A percentile compares a stretch with the other conserved stretches of the same genome.
phyloP scores from a whole-genome alignment of 2,113 vertebrate species.

The Lampris megalopsis region DNA sequence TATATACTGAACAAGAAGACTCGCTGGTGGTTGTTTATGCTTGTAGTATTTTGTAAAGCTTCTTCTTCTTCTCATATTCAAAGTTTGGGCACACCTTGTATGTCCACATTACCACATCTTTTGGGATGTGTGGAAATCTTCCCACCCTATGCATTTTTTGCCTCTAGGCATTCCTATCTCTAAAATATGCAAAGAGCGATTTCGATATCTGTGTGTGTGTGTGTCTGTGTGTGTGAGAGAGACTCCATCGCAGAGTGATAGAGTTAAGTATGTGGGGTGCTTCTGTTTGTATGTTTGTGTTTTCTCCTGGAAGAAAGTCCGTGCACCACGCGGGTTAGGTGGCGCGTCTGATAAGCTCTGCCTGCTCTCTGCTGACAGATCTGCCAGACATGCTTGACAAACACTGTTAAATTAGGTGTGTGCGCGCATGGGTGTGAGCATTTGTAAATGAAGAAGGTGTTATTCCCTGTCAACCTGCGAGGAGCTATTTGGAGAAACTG shows the following conservation, averaged over 20 bases:
- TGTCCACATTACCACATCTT: constrained; percentile 46
- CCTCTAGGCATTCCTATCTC: constrained; percentile 15
- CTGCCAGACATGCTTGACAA: constrained; percentile 54
- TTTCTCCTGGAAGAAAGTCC: constrained; percentile 38
- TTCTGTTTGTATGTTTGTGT: constrained; percentile 14
- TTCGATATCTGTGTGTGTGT: constrained; percentile 9
- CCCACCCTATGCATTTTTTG: constrained; percentile 19
- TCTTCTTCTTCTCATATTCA: constrained; percentile 32
- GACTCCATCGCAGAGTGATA: neutral
- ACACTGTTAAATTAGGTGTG: constrained; percentile 66
- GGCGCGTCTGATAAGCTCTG: constrained; percentile 39
- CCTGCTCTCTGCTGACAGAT: constrained; percentile 56
- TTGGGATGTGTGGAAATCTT: constrained; percentile 39
- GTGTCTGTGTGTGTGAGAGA: neutral
- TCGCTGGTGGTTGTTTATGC: constrained; percentile 2
- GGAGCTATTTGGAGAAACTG: constrained; percentile 47
- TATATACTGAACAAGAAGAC: no score
- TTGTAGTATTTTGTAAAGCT: constrained; percentile 13
- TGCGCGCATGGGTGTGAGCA: constrained; percentile 27
- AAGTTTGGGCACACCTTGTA: constrained; percentile 15
- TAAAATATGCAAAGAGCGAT: constrained; percentile 28
- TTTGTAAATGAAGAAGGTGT: constrained; percentile 16
- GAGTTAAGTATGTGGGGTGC: neutral
- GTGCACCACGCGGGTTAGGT: constrained; percentile 11
- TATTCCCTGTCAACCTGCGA: constrained; percentile 57